Conservation (phyloP, 2,888 invertebrate species). For the Lutraria lutraria region DNA sequence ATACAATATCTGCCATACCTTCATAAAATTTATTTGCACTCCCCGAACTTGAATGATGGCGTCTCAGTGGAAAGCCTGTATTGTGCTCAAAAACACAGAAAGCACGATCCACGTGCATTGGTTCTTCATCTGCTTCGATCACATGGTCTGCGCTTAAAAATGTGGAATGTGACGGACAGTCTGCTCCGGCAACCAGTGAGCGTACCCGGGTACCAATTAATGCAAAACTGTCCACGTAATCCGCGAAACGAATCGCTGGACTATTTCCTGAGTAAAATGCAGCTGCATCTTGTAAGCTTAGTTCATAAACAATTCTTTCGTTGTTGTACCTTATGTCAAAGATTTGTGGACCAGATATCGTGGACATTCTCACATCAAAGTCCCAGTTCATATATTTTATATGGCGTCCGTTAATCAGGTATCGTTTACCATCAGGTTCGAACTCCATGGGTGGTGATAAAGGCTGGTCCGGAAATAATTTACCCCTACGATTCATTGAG, state of each 20-base stretch:
- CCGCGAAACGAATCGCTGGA: conserved; percentile 70
- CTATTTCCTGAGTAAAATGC: conserved; percentile 79
- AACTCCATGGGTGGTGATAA: conserved; percentile 73
- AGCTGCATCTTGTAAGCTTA: conserved; percentile 81
- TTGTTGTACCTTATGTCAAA: conserved; percentile 78
- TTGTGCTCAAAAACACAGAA: conserved; percentile 83
- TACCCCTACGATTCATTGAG: conserved; percentile 60
- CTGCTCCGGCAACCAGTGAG: conserved; percentile 79
- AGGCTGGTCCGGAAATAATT: conserved; percentile 60
- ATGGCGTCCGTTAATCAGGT: conserved; percentile 76
- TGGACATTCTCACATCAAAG: conserved; percentile 80
- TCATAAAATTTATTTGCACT: conserved; percentile 73
- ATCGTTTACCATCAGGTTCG: conserved; percentile 82
- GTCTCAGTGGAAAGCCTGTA: conserved; percentile 78
- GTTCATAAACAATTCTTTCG: conserved; percentile 83
- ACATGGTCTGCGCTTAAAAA: conserved; percentile 70
- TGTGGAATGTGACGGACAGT: conserved; percentile 82
- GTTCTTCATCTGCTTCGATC: conserved; percentile 56
- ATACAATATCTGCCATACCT: conserved; percentile 76
- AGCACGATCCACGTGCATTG: conserved; percentile 57
- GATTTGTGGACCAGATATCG: conserved; percentile 76
- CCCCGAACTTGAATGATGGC: conserved; percentile 70
- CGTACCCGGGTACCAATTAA: conserved; percentile 73
- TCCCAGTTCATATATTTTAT: conserved; percentile 81
- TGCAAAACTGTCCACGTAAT: conserved; percentile 78